A percentile compares a stretch with the other conserved stretches of the same genome.
Conservation (phyloP, 1,140 invertebrate genomes). For the Ips nitidus region DNA sequence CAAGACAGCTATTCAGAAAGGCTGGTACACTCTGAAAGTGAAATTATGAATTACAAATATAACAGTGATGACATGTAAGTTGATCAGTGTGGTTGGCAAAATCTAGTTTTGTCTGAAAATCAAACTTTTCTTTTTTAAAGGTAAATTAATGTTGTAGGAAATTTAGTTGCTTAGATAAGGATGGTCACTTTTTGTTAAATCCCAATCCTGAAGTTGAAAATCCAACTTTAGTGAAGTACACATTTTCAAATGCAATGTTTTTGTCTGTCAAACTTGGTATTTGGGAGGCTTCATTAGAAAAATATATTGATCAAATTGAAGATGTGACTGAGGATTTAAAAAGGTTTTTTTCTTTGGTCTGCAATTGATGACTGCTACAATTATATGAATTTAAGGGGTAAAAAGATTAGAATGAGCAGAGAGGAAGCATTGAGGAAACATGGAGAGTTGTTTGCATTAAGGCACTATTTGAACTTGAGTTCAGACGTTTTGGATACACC, state of each 20-base stretch:
- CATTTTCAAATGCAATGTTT: slow-evolving; percentile 88
- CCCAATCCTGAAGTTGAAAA: slow-evolving; percentile 51
- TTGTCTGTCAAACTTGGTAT: slow-evolving; percentile 84
- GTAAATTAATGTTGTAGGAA: slow-evolving; percentile 52
- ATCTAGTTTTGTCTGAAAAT: neutral
- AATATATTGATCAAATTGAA: slow-evolving; percentile 81
- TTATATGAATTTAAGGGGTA: slow-evolving; percentile 53
- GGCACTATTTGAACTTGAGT: slow-evolving; percentile 88
- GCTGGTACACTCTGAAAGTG: slow-evolving; percentile 75
- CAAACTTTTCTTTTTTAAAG: neutral
- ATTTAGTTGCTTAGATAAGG: slow-evolving; percentile 40
- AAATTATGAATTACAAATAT: slow-evolving; percentile 74
- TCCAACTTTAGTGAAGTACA: slow-evolving; percentile 68
- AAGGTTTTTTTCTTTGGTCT: slow-evolving; percentile 26
- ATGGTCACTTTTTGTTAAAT: slow-evolving; percentile 45
- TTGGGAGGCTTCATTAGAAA: slow-evolving; percentile 85
- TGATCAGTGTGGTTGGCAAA: neutral
- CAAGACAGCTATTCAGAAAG: slow-evolving; percentile 68
- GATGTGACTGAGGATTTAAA: slow-evolving; percentile 81
- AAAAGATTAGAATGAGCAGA: slow-evolving; percentile 66
- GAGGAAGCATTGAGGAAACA: slow-evolving; percentile 82
- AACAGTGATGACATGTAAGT: slow-evolving; percentile 35
- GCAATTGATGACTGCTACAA: slow-evolving; percentile 1
- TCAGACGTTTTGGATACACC: slow-evolving; percentile 93
- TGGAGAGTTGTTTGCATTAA: slow-evolving; percentile 85